Conservation (phyloP, 2,888 invertebrate genomes). For the Saturnia pavonia region DNA sequence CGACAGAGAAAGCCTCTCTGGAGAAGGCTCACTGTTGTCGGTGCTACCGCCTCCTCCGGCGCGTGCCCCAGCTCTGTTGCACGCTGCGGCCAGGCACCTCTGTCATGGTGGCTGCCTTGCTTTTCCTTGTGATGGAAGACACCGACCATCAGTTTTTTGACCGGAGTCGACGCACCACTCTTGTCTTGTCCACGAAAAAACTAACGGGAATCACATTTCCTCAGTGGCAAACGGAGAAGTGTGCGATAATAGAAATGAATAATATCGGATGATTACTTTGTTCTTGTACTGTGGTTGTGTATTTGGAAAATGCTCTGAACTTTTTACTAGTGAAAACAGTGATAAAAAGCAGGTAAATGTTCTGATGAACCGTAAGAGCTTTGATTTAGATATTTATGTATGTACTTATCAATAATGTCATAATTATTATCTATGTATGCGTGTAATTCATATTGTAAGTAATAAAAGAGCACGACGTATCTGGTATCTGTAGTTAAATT, state of each 20-base stretch:
- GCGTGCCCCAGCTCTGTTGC: constrained; percentile 60
- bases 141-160: constrained; percentile 60
- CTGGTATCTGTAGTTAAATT: constrained; percentile 4
- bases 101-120: constrained; percentile 66
- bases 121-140: constrained; percentile 58
- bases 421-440: constrained; percentile 31
- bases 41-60: constrained; percentile 64
- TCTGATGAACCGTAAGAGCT: constrained; percentile 68
- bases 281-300: constrained; percentile 47
- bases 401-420: constrained; percentile 41
- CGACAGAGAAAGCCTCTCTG: constrained; percentile 61
- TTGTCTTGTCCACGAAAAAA: constrained; percentile 68
- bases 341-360: constrained; percentile 64
- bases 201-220: constrained; percentile 67
- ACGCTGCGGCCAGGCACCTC: constrained; percentile 60
- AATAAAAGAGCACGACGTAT: constrained; percentile 25
- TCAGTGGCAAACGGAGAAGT: constrained; percentile 65
- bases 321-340: constrained; percentile 51
- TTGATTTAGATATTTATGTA: constrained; percentile 64
- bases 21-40: constrained; percentile 66
- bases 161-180: constrained; percentile 56
- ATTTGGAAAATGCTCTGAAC: constrained; percentile 50
- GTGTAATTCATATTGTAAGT: constrained; percentile 27
- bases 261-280: constrained; percentile 16
- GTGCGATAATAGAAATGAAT: constrained; percentile 45